Conservation (phyloP, 30 jellyfish, hydroid and myxozoan genomes). For the Chrysaora quinquecirrha region DNA sequence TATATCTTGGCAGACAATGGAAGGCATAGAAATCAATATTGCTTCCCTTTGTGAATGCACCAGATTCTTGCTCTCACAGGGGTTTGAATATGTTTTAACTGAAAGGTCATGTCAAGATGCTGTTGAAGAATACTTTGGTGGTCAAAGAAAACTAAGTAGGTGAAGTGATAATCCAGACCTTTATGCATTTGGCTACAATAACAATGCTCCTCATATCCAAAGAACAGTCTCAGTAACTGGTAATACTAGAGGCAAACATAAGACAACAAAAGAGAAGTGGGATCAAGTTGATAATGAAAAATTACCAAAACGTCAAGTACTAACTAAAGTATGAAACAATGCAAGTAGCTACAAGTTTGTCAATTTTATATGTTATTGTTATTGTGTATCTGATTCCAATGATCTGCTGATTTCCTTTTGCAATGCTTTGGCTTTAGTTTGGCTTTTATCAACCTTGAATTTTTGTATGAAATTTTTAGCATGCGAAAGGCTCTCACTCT, state of each 20-base stretch:
- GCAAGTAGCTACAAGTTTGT: neutral
- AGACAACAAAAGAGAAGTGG: too few relatives aligned
- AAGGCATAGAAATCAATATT: slow-evolving; percentile 16
- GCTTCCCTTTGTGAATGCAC: slow-evolving; percentile 1
- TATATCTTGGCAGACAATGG: slow-evolving; percentile 20
- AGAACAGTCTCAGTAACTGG: slow-evolving; percentile 39
- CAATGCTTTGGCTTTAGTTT: slow-evolving; percentile 6
- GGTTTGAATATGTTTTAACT: slow-evolving; percentile 20
- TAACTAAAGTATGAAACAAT: neutral
- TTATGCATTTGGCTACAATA: slow-evolving; percentile 12
- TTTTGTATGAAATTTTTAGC: too few relatives aligned
- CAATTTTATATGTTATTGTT: too few relatives aligned
- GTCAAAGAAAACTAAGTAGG: slow-evolving; percentile 20
- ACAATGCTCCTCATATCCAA: slow-evolving; percentile 15
- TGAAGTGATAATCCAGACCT: slow-evolving; percentile 24
- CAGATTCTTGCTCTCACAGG: neutral
- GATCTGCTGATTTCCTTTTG: too few relatives aligned
- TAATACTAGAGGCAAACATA: slow-evolving; percentile 43
- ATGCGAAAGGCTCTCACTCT: slow-evolving; percentile 32
- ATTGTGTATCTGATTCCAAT: too few relatives aligned
- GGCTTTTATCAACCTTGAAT: too few relatives aligned
- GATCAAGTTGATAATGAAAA: too few relatives aligned
- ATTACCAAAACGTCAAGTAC: too few relatives aligned
- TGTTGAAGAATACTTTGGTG: too few relatives aligned
- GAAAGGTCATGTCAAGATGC: too few relatives aligned